Evolutionary conservation across 2,113 vertebrate species (phyloP).

Genomic region (Hippoglossus stenolepis): DNA sequence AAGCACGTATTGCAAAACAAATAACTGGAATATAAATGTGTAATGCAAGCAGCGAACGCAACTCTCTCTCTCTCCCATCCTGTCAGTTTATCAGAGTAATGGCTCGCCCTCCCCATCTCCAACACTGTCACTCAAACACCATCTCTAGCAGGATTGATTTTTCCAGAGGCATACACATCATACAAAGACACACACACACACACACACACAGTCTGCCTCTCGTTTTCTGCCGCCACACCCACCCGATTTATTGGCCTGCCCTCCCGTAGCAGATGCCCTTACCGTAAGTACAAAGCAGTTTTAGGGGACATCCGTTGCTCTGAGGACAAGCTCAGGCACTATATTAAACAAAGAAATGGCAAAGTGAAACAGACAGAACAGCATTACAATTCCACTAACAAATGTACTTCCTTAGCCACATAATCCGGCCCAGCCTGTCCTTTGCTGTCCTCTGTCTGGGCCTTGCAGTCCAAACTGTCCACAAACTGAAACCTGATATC

Average conservation of each 20-base stretch:
- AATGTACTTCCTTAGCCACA: conserved; percentile 37
- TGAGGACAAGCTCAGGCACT: conserved; percentile 58
- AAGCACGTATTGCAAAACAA: conserved; percentile 24
- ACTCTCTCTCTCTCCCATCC: conserved; percentile 51
- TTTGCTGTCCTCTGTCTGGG: conserved; percentile 56
- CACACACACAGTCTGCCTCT: conserved; percentile 34
- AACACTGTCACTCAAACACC: conserved; percentile 70
- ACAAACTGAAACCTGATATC: conserved; percentile 50
- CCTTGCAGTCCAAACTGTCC: conserved; percentile 38
- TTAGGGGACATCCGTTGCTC: conserved; percentile 46
- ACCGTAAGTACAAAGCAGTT: conserved; percentile 42
- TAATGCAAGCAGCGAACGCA: conserved; percentile 21
- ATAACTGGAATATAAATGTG: conserved; percentile 28
- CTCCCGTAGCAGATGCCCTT: conserved; percentile 47
- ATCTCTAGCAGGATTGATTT: conserved; percentile 66
- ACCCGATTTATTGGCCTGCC: conserved; percentile 56
- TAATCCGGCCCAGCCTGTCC: conserved; percentile 38
- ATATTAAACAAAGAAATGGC: conserved; percentile 56
- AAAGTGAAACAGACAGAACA: conserved; percentile 58
- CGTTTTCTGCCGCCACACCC: conserved; percentile 31
- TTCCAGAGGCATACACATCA: conserved; percentile 38
- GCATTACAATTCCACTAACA: conserved; percentile 65
- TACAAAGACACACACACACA: conserved; percentile 14
- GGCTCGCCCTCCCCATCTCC: conserved; percentile 50
- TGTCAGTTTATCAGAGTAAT: conserved; percentile 72